Evolutionary conservation across 2,797 vertebrate genomes (phyloP).

Genomic region (Pseudopleuronectes americanus): DNA sequence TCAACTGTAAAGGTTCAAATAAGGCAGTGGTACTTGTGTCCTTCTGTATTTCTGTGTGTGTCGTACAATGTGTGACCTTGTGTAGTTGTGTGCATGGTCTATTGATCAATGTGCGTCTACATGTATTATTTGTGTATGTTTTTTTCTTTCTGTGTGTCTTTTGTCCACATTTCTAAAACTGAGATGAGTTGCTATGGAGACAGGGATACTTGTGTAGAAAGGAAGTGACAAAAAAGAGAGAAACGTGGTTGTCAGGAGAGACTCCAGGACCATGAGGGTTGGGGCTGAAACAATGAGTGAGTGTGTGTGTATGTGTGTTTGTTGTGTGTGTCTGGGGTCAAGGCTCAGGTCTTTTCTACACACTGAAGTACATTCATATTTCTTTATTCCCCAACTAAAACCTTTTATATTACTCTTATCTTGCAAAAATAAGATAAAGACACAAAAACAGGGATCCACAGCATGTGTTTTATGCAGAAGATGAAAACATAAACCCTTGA

Average conservation of each 20-base stretch:
- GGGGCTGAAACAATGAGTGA: slow-evolving; percentile 42
- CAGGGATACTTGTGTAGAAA: slow-evolving; percentile 71
- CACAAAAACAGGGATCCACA: background rate
- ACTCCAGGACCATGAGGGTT: slow-evolving; percentile 40
- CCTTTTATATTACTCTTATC: too few species aligned
- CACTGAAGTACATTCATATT: background rate
- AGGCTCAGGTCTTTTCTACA: slow-evolving; percentile 11
- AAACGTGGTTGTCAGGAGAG: slow-evolving; percentile 71
- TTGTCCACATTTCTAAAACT: slow-evolving; percentile 73
- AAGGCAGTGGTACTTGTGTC: background rate
- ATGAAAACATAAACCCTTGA: background rate
- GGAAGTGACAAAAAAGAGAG: slow-evolving; percentile 64
- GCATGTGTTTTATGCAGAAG: background rate
- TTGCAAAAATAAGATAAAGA: background rate
- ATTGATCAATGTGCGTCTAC: slow-evolving; percentile 27
- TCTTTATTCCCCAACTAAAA: background rate
- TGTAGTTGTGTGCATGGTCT: slow-evolving; percentile 15
- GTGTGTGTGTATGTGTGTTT: background rate
- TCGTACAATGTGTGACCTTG: background rate
- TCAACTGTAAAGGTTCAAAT: background rate
- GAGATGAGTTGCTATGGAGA: slow-evolving; percentile 83
- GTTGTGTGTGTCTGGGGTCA: slow-evolving; percentile 2
- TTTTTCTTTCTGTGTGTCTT: slow-evolving; percentile 54
- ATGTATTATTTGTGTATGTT: slow-evolving; percentile 59
- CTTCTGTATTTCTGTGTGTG: background rate